Evolutionary conservation across 2,797 vertebrate genomes (phyloP).

Genomic region (Natrix natrix): DNA sequence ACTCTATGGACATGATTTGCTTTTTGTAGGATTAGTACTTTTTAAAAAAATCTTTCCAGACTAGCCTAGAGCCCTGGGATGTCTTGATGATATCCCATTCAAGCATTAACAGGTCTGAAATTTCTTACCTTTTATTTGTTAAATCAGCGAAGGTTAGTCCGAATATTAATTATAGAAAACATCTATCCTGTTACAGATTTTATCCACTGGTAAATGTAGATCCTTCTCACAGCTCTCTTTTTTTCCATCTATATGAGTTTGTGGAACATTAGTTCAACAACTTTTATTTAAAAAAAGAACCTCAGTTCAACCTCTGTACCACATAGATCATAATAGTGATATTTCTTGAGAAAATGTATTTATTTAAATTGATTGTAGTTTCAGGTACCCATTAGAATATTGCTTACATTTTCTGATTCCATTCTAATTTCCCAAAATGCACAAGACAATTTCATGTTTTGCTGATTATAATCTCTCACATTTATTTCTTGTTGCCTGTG

Average conservation of each 20-base stretch:
- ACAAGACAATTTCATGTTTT: background rate
- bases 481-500: background rate
- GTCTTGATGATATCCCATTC: background rate
- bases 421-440: background rate
- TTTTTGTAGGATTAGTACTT: background rate
- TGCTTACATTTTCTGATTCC: background rate
- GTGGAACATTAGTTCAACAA: background rate
- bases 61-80: background rate
- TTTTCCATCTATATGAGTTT: background rate
- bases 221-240: background rate
- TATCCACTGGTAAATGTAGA: background rate
- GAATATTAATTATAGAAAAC: background rate
- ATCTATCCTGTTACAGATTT: background rate
- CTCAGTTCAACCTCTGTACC: background rate
- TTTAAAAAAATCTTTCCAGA: background rate
- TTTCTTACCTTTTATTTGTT: background rate
- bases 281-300: background rate
- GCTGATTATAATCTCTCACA: background rate
- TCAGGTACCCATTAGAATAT: background rate
- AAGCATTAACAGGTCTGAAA: background rate
- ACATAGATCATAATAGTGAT: background rate
- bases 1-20: background rate
- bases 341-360: background rate
- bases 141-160: background rate
- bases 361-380: background rate